Percentiles rank a stretch among this genome's conserved stretches.
Evolutionary conservation across 2,888 invertebrate genomes (phyloP).

Genomic region (Physocephala rufipes): DNA sequence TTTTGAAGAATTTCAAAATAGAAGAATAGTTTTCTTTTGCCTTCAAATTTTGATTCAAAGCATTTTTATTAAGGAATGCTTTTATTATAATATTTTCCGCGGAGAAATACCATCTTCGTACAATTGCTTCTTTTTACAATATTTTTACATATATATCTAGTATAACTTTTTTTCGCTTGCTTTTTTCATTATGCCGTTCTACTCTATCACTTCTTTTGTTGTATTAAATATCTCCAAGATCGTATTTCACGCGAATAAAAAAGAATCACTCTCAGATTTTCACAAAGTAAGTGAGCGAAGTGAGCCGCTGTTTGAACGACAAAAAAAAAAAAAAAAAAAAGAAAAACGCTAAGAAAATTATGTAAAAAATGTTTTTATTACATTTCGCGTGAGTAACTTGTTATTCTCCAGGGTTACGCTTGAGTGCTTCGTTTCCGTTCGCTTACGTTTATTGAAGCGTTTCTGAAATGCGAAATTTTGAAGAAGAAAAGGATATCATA

Average conservation of each 20-base stretch:
- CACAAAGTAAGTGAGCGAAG: constrained; percentile 1
- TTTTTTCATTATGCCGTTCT: constrained; percentile 22
- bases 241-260: constrained; percentile 14
- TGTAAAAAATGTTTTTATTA: constrained; percentile 63
- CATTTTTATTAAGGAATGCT: constrained; percentile 32
- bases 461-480: constrained; percentile 3
- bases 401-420: constrained; percentile 22
- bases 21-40: background rate
- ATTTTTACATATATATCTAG: background rate
- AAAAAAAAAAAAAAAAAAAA: constrained; percentile 40
- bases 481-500: background rate
- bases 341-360: constrained; percentile 43
- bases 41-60: constrained; percentile 19
- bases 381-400: constrained; percentile 57
- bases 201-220: constrained; percentile 40
- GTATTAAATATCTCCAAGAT: constrained; percentile 58
- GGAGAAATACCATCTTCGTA: too few relatives aligned
- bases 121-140: constrained; percentile 5
- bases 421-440: background rate
- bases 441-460: too few relatives aligned
- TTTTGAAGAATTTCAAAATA: too few relatives aligned
- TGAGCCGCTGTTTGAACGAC: too few relatives aligned
- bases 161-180: constrained; percentile 7
- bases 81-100: constrained; percentile 16
- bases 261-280: constrained; percentile 18